Evolutionary conservation across 2,113 vertebrate genomes (phyloP).

Genomic region (Cyanistes caeruleus): DNA sequence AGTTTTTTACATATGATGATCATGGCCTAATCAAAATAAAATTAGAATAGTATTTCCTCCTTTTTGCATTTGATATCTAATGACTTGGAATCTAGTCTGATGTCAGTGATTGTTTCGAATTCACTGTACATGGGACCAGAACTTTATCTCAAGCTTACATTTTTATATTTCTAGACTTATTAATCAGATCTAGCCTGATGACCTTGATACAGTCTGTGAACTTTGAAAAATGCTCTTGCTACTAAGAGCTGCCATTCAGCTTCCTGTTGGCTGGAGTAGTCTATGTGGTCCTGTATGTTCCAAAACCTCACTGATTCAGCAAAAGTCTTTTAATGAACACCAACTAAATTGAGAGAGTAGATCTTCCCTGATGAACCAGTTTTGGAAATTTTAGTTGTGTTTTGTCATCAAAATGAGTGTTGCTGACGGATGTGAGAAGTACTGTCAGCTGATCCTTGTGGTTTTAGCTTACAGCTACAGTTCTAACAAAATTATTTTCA

Average conservation of each 20-base stretch:
- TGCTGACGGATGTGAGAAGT: slow-evolving; percentile 53
- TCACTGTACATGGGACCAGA: not conserved
- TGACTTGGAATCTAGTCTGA: not conserved
- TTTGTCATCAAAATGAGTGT: slow-evolving; percentile 54
- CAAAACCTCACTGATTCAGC: slow-evolving; percentile 22
- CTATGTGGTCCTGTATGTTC: not conserved
- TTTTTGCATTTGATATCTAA: not conserved
- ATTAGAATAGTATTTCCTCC: not conserved
- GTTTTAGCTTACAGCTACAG: slow-evolving; percentile 42
- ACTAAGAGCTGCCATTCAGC: not conserved
- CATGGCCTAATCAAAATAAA: not conserved
- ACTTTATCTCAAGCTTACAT: not conserved
- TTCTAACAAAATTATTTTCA: slow-evolving; percentile 39
- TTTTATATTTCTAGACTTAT: not conserved
- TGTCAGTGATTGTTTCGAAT: not conserved
- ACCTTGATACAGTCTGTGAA: not conserved
- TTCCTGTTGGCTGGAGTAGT: not conserved
- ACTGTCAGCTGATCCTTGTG: slow-evolving; percentile 39
- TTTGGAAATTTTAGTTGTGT: slow-evolving; percentile 46
- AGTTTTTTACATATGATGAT: not conserved
- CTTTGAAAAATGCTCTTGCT: not conserved
- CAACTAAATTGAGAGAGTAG: not conserved
- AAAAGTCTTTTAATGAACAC: slow-evolving; percentile 35
- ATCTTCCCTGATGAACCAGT: slow-evolving; percentile 35
- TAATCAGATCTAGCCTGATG: not conserved